Base-by-base conservation (phyloP, 2,113 vertebrate species). In the Sturnira hondurensis region DNA sequence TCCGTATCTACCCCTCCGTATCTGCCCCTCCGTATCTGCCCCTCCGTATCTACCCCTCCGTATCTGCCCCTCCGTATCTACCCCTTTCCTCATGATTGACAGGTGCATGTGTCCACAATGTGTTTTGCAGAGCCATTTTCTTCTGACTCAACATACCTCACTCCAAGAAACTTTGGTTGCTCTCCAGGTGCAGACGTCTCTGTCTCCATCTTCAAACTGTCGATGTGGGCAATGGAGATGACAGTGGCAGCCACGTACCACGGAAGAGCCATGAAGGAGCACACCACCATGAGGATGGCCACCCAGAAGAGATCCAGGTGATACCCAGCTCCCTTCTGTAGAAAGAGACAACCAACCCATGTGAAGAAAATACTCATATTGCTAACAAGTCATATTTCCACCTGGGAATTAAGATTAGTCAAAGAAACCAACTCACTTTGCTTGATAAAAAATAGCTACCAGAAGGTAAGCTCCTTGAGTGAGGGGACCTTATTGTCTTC, bases 201-300 rank as follows among this genome's bases (percentile, higher is more conserved):
- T 0, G 99, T 99, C 96, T 99, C 99, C 99, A 99, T 99, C 98
- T 99, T 99, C 98, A 99, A 98, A 97, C 99, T 99, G 99, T 99
- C 99, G 0, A 99, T 99, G 97, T 99, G 99, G 65, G 99, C 99
- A 0, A 99, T 99, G 91, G 99, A 99, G 98, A 99, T 99, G 33
- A 99, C 99, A 0, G 99, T 99, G 54, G 99, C 99, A 11, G 99
- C 99, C 54, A 99, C 99, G 0, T 99, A 99, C 99, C 99, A 99
- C 0, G 99, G 99, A 83, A 99, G 98, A 22, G 99, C 99, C 99
- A 99, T 99, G 89, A 99, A 99, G 95, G 99, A 99, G 98, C 99
- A 99, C 0, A 99, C 15, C 2, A 99, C 98, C 98, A 99, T 98
- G 93, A 99, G 98, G 43, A 99, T 50, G 9, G 99, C 99, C 95